A percentile compares a stretch with the other conserved stretches of the same genome.
phyloP scores from a whole-genome alignment of 2,797 vertebrate genomes.

The Parauchenoglanis punctatus region DNA sequence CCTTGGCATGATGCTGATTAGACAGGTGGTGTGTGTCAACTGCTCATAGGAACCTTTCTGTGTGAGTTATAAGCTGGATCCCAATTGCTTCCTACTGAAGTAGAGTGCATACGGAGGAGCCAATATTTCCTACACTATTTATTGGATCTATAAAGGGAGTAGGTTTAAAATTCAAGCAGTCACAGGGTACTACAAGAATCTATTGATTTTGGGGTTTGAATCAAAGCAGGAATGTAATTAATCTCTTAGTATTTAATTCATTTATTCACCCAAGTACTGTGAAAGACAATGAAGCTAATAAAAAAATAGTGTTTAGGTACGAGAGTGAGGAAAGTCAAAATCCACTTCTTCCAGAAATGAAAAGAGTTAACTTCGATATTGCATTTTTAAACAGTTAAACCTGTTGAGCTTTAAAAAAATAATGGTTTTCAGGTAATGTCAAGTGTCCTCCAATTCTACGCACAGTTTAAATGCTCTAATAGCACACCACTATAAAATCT shows the following conservation, averaged over 20 bases:
- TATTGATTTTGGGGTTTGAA: not conserved
- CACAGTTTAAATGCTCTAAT: not conserved
- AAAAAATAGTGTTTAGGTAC: not conserved
- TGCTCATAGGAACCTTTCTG: not conserved
- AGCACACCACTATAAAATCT: not conserved
- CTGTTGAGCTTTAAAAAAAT: conserved; percentile 2
- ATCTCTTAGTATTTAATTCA: not conserved
- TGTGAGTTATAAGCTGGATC: not conserved
- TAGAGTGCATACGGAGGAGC: not conserved
- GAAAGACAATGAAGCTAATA: not conserved
- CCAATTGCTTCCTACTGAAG: not conserved
- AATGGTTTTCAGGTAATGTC: not conserved
- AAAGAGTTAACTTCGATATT: not conserved
- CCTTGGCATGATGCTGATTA: conserved; percentile 20
- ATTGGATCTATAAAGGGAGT: not conserved
- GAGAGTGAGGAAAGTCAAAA: not conserved
- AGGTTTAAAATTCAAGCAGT: not conserved
- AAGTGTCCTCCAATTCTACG: not conserved
- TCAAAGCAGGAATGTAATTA: not conserved
- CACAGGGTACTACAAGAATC: not conserved
- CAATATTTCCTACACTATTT: not conserved
- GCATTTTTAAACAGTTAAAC: not conserved
- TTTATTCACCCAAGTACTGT: no score
- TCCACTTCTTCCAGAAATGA: not conserved
- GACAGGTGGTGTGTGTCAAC: conserved; percentile 27